Conservation (phyloP, 2,113 vertebrate species). For the Strix aluco region DNA sequence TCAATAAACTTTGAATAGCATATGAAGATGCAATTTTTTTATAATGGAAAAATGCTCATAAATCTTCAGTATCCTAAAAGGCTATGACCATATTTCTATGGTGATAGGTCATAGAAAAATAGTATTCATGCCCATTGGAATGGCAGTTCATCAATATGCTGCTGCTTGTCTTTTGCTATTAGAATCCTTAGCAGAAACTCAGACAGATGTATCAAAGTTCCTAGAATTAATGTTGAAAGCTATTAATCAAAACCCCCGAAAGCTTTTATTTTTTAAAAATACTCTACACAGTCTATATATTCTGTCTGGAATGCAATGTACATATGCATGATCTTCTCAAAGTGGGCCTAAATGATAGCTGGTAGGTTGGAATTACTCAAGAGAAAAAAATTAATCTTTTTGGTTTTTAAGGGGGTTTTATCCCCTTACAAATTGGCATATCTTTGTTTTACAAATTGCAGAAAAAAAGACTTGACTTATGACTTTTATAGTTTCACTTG, state of each 20-base stretch:
- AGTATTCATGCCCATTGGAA: constrained; percentile 2
- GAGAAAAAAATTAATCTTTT: neutral
- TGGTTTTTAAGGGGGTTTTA: neutral
- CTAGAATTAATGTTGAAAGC: neutral
- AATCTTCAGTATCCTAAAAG: neutral
- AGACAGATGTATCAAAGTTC: neutral
- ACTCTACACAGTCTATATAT: neutral
- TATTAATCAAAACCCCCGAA: neutral
- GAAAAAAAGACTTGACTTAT: neutral
- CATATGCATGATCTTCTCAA: neutral
- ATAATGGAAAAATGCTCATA: neutral
- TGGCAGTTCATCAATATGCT: neutral
- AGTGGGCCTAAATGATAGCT: neutral
- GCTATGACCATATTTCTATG: neutral
- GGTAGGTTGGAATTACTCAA: neutral
- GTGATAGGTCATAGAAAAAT: neutral
- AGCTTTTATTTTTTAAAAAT: neutral
- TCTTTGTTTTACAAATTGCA: neutral
- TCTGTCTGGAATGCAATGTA: neutral
- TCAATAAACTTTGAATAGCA: neutral
- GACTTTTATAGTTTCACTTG: neutral
- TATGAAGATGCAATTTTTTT: neutral
- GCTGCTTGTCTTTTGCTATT: constrained; percentile 46
- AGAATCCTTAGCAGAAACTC: constrained; percentile 2
- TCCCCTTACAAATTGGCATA: neutral